Conservation (phyloP, 2,797 vertebrate species). For the Halcyon badia region DNA sequence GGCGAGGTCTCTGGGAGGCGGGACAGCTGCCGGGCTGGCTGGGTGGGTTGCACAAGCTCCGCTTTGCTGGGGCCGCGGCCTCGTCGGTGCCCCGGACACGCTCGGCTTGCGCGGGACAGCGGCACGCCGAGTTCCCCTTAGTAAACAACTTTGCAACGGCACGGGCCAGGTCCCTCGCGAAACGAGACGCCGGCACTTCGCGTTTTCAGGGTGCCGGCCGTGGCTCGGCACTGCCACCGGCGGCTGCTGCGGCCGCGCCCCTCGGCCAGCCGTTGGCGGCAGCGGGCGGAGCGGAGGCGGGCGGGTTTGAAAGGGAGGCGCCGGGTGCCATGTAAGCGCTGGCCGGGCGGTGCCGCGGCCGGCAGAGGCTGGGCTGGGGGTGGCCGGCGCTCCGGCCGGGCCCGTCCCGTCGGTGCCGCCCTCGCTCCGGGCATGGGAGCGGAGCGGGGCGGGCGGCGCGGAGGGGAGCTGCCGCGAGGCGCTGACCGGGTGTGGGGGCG, state of each 20-base stretch:
- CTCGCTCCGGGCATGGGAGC: conserved; percentile 24
- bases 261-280: neutral
- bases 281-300: conserved; percentile 44
- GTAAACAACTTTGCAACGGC: rapidly evolving
- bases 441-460: neutral
- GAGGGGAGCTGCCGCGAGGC: conserved; percentile 9
- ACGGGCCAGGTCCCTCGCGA: rapidly evolving
- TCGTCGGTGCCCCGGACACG: neutral
- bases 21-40: neutral
- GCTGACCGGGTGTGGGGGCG: conserved; percentile 23
- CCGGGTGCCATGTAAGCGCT: neutral
- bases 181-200: rapidly evolving
- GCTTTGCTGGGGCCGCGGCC: neutral
- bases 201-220: rapidly evolving
- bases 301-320: conserved; percentile 51
- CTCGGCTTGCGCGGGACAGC: neutral
- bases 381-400: neutral
- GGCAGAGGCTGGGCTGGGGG: neutral
- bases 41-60: neutral
- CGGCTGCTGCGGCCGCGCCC: neutral
- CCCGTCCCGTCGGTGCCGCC: neutral
- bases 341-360: conserved; percentile 7
- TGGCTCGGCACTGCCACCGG: neutral
- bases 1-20: rapidly evolving
- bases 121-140: rapidly evolving